phyloP scores from a whole-genome alignment of 2,113 vertebrate species.

The Aptenodytes patagonicus region DNA sequence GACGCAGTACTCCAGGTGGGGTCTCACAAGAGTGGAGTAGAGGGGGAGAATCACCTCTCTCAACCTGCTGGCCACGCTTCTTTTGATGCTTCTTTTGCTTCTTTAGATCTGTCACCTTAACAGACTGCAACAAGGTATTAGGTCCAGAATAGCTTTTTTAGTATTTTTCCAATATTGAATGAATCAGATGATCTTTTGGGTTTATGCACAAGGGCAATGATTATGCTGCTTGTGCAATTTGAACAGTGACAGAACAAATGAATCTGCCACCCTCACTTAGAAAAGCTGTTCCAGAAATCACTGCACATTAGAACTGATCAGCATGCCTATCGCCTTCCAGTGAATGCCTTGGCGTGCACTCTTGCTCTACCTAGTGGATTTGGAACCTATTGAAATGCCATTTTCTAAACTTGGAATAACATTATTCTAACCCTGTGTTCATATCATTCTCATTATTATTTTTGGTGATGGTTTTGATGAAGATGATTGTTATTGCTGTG shows the following conservation, averaged over 20 bases:
- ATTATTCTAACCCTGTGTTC: not conserved
- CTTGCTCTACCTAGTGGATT: not conserved
- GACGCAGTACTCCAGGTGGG: not conserved
- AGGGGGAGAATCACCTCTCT: not conserved
- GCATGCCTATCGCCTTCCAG: not conserved
- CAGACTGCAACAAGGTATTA: not conserved
- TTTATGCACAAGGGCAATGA: not conserved
- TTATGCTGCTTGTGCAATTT: not conserved
- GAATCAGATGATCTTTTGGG: not conserved
- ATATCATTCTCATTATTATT: not conserved
- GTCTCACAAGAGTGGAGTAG: not conserved
- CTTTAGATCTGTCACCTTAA: not conserved
- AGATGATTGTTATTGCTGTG: not conserved
- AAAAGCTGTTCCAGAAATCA: not conserved
- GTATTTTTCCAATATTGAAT: not conserved
- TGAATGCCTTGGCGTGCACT: not conserved
- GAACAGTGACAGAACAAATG: not conserved
- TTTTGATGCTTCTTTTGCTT: not conserved
- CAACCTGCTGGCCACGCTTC: rapidly evolving
- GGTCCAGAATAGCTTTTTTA: not conserved
- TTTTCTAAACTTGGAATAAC: not conserved
- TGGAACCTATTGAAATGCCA: not conserved
- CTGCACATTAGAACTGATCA: not conserved
- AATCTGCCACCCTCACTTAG: not conserved
- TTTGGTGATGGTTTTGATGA: not conserved